Base-by-base conservation (phyloP, 2,113 vertebrate species). In the Scolopax mira region DNA sequence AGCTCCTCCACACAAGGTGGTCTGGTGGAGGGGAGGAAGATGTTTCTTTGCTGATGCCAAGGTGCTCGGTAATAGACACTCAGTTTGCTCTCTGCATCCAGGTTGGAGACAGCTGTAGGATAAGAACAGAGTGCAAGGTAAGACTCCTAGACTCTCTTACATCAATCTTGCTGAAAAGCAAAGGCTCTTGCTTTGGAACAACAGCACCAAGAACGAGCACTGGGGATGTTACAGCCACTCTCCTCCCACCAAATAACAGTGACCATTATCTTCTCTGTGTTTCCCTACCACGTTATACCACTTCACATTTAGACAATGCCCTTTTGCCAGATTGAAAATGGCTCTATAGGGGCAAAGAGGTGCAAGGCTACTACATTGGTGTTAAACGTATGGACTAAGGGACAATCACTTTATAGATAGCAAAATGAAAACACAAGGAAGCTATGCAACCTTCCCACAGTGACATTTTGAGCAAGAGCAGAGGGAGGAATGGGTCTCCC, bases 51-150 rank as follows among this genome's bases (percentile, higher is more conserved):
- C 95, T 98, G 98, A 95, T 98, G 98, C 99, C 99, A 99, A 66
- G 98, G 98, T 8, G 99, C 98, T 78, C 97, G 98, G 96, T 99
- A 99, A 69, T 99, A 98, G 22, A 98, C 96, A 1, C 98, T 99
- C 97, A 99, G 97, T 97, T 99, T 99, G 95, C 99, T 99, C 97
- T 99, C 99, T 75, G 98, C 97, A 78, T 99, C 99, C 98, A 99
- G 98, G 95, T 99, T 98, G 42, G 99, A 99, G 83, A 99, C 98
- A 28, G 99, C 99, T 99, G 98, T 46, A 66, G 78, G 82, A 92
- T 79, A 75, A 71, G 93, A 95, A 5, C 15, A 79, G 83, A 90
- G 39, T 0, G 5, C 48, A 69, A 42, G 69, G 9, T 96, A 30
- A 94, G 66, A 58, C 71, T 86, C 18, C 14, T 33, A 37, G 39